Base-by-base conservation (phyloP, 2,888 invertebrate species). In the Taphrorychus bicolor region DNA sequence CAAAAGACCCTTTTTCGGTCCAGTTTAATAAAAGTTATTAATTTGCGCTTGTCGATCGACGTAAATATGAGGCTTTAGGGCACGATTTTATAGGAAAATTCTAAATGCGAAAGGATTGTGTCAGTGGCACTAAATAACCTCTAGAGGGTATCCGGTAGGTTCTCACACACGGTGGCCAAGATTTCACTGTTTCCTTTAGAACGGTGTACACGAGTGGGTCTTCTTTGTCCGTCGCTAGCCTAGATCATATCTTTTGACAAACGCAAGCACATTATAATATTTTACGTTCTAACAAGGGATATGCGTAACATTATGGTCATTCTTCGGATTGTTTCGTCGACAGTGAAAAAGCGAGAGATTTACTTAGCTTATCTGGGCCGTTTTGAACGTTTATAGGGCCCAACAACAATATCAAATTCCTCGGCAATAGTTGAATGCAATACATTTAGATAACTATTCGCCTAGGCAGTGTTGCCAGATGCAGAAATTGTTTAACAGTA, bases 261-360 rank as follows among this genome's bases (percentile, higher is more conserved):
- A n/a, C 45, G 24, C 22, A 45, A 24, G n/a, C 19, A 45, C 42
- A 64, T 64, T 59, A 64, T 57, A 64, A 64, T 58, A 64, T 64
- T 64, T 64, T 52, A 57, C 48, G 51, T 64, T 58, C 17, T 64
- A 64, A 64, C 56, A 51, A 64, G 54, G 56, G 56, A 56, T 56
- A 57, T 62, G 62, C 62, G 62, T 61, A 53, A 23, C 62, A 56
- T 54, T 56, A 56, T 56, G 54, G 56, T 41, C 63, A 63, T 64
- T 64, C 64, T 14, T 64, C 32, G 51, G 48, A 64, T 64, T 51
- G 58, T 64, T 64, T n/a, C n/a, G 51, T 21, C 32, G 58, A 58
- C 58, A 64, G 45, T 45, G 24, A 59, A 64, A 64, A 51, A 57
- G 51, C 17, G 32, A 23, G 11, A 61, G 45, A 41, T n/a, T 54